These are phyloP conservation scores for Marmota flaviventris DNA, from an alignment of 2,113 vertebrate genomes.

Conservation along the genomic window DNA sequence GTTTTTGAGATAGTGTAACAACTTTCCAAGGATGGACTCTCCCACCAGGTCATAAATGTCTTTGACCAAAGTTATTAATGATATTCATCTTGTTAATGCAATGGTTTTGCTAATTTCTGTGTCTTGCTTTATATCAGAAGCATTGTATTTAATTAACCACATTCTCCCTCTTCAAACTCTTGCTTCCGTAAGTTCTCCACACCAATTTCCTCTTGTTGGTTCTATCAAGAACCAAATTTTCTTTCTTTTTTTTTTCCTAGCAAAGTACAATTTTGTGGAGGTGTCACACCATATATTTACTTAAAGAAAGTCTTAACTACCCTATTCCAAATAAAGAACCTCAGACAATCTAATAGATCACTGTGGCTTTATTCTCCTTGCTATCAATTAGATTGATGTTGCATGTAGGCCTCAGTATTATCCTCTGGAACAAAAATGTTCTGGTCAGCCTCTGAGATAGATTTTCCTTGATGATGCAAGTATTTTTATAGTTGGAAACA, in stretches of 20 bases:
- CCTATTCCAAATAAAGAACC: not conserved
- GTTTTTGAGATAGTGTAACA: not conserved
- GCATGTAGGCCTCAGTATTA: accelerated
- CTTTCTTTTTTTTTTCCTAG: not conserved
- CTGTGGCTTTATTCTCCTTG: not conserved
- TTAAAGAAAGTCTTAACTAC: not conserved
- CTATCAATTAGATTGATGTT: accelerated
- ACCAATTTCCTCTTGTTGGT: not conserved
- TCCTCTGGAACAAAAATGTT: not conserved
- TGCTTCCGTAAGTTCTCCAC: not conserved
- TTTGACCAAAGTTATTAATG: not conserved
- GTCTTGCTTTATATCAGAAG: not conserved
- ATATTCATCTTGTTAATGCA: not conserved
- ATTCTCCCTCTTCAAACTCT: not conserved
- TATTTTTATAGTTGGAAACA: not conserved
- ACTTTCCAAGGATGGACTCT: not conserved
- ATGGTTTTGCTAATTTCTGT: not conserved
- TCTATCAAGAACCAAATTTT: not conserved
- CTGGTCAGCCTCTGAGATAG: not conserved
- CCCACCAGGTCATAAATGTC: not conserved
- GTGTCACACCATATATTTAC: not conserved
- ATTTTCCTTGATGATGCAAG: not conserved
- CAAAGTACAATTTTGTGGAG: not conserved
- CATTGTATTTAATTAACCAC: not conserved
- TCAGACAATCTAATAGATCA: not conserved